A percentile compares a stretch with the other conserved stretches of the same genome.
These are phyloP conservation scores for Drosophila paranaensis DNA, from an alignment of 2,888 invertebrate genomes.

Conservation along the genomic window DNA sequence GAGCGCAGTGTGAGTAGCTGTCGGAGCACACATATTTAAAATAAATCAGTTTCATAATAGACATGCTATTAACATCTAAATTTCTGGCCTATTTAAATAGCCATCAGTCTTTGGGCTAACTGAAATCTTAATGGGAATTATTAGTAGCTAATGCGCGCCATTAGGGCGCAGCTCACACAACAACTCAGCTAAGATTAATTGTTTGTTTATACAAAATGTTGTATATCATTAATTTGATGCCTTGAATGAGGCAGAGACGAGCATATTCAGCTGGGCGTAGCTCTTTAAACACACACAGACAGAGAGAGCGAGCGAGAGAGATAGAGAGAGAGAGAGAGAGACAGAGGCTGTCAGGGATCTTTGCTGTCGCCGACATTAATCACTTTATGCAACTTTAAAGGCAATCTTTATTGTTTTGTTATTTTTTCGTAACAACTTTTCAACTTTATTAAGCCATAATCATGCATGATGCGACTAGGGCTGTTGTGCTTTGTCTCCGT, in stretches of 20 bases:
- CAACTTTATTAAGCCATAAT: constrained; percentile 39
- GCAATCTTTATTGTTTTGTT: constrained; percentile 16
- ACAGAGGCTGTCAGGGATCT: constrained; percentile 33
- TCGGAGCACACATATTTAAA: too few relatives aligned
- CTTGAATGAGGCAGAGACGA: not conserved
- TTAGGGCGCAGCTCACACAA: constrained; percentile 30
- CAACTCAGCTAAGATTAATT: constrained; percentile 69
- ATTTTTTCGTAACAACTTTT: constrained; percentile 27
- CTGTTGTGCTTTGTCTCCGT: constrained; percentile 2
- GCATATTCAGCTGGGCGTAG: constrained; percentile 24
- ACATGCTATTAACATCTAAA: constrained; percentile 36
- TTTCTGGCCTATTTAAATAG: constrained; percentile 24
- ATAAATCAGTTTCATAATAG: constrained; percentile 8
- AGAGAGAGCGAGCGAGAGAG: too few relatives aligned
- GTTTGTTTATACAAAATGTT: constrained; percentile 57
- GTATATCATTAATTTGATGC: constrained; percentile 68
- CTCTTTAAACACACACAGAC: constrained; percentile 11
- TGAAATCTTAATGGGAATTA: constrained; percentile 52
- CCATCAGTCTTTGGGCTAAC: constrained; percentile 24
- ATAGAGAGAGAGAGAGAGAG: too few relatives aligned
- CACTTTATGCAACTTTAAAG: constrained; percentile 61
- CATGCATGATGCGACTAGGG: constrained; percentile 22
- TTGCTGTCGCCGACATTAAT: constrained; percentile 59
- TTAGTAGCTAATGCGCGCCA: constrained; percentile 36
- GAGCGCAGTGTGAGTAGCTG: too few relatives aligned